Conservation (phyloP, 2,888 invertebrate genomes). For the Tiliacea citrago region DNA sequence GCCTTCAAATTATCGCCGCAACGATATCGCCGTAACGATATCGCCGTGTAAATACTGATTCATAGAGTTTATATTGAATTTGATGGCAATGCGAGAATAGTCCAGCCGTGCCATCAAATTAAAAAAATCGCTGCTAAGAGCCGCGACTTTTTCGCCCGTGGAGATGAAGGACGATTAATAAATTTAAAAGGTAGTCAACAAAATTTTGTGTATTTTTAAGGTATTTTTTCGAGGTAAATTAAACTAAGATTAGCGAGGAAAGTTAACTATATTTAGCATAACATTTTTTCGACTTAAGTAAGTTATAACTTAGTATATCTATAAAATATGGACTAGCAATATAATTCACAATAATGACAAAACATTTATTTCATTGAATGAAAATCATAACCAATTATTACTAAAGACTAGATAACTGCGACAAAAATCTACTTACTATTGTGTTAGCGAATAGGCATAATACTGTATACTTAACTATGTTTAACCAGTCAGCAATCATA, state of each 20-base stretch:
- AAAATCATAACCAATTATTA: constrained; percentile 55
- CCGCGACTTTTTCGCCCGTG: too few relatives aligned
- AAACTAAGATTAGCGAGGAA: constrained; percentile 74
- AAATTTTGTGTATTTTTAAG: background rate
- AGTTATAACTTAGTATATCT: constrained; percentile 74
- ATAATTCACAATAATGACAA: constrained; percentile 69
- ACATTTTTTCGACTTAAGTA: constrained; percentile 78
- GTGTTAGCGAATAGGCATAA: constrained; percentile 54
- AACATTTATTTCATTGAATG: constrained; percentile 62
- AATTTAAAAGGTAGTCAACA: background rate
- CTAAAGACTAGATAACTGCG: constrained; percentile 62
- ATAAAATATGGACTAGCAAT: constrained; percentile 82
- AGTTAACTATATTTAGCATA: constrained; percentile 84
- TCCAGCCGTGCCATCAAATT: too few relatives aligned
- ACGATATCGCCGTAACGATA: too few relatives aligned
- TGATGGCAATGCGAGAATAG: too few relatives aligned
- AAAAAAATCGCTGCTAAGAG: too few relatives aligned
- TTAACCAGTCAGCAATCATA: constrained; percentile 52
- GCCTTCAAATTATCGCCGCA: too few relatives aligned
- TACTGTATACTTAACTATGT: constrained; percentile 54
- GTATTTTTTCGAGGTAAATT: constrained; percentile 39
- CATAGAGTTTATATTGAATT: too few relatives aligned
- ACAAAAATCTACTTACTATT: constrained; percentile 54
- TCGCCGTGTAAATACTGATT: too few relatives aligned
- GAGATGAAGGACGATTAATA: background rate